Evolutionary conservation across 2,113 vertebrate genomes (phyloP), one percentile per base, ranked within the genome.

Genomic region (Paraplagusia blochii): DNA sequence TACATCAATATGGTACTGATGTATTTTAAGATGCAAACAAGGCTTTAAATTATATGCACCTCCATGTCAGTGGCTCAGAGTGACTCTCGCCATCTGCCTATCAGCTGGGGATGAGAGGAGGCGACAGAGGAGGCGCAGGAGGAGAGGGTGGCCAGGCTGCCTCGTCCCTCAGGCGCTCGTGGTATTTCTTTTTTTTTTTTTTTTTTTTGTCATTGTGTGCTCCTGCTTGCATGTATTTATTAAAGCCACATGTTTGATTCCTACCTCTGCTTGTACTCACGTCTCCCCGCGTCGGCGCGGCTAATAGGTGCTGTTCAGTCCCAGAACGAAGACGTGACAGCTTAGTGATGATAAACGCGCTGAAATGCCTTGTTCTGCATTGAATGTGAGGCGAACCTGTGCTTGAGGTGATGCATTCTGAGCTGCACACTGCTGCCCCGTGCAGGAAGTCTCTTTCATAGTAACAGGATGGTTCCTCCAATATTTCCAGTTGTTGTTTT

Each of bases 11-110:
- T 96, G 94, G 94, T 94, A 90, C 90, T 92, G 92, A 92, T 95
- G 95, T 94, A 93, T 93, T 95, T 96, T 95, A 95, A 94, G 96
- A 99, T 96, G 93, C 95, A 98, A 98, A 98, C 95, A 97, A 97
- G 95, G 90, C 92, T 94, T 93, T 94, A 96, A 97, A 98, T 95
- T 91, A 97, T 95, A 93, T 93, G 93, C 92, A 93, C 91, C 92
- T 94, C 93, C 92, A 91, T 94, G 93, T 93, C 93, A 94, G 90
- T 53, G 83, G 91, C 93, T 92, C 92, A 93, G 90, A 93, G 87
- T 88, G 90, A 90, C 92, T 92, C 90, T 87, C 88, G 79, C 95
- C 95, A 97, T 97, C 96, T 98, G 97, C 93, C 93, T 93, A 93
- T 98, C 94, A 94, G 93, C 95, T 95, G 93, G 92, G 92, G 91